Base-by-base conservation (phyloP, 2,797 vertebrate species). In the Siniperca obscura region DNA sequence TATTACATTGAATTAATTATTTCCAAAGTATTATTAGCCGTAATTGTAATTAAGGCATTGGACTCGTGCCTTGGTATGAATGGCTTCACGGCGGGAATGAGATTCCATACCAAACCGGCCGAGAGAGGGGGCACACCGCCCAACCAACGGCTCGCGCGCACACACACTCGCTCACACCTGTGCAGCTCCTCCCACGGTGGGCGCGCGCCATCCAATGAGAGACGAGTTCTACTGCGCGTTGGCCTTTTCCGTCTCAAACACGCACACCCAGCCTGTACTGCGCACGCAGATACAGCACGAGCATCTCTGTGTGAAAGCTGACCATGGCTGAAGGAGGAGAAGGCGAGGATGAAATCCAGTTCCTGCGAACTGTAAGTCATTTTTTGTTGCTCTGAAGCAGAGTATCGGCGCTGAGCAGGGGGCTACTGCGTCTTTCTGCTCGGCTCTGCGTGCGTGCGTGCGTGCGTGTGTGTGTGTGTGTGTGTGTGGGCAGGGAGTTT, bases 291-390 rank as follows among this genome's bases (percentile, higher is more conserved):
- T 8, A 6, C 72, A 17, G 53, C 81, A n/a, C 70, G 55, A 84
- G 81, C 73, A 14, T 62, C 86, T 74, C 78, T 81, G 76, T n/a
- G 85, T 70, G 75, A 80, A 84, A 78, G 88, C 86, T 5, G 57
- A 85, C 85, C 89, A 96, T 96, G 95, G 93, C 95, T 67, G 96
- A 96, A 76, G 95, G 93, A 76, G 95, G 93, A 76, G 96, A 96
- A 79, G 95, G 92, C 67, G 96, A 96, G 84, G 96, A 96, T 64
- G 96, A 96, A 69, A 95, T 96, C 87, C 96, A 96, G 92, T 96
- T 96, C 85, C 86, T 96, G 83, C 93, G 96, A 34, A 96, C 96
- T 44, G 96, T 96, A 84, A 96, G 96, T 94, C 80, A 0, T 56
- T 10, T 7, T 19, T 7, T 44, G 34, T 7, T 5, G 42, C 19